phyloP scores from a whole-genome alignment of 2,888 invertebrate species.

The Leptarthrus brevirostris region DNA sequence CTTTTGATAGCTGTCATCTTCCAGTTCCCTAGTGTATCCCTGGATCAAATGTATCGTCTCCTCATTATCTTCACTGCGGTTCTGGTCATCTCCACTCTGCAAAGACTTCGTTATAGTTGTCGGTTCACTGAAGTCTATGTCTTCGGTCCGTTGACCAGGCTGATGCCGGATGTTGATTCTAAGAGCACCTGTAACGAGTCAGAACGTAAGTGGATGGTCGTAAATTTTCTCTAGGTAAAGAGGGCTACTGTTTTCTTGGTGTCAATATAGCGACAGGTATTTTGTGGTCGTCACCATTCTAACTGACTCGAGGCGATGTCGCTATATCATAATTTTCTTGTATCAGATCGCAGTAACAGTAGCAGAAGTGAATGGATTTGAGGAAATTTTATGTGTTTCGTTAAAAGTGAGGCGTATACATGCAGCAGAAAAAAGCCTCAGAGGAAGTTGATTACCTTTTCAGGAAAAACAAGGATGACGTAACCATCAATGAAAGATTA shows the following conservation, averaged over 20 bases:
- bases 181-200: slow-evolving; percentile 49
- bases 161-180: slow-evolving; percentile 52
- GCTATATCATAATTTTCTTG: slow-evolving; percentile 33
- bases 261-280: slow-evolving; percentile 11
- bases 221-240: slow-evolving; percentile 15
- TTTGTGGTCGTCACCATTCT: slow-evolving; percentile 25
- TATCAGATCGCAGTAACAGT: slow-evolving; percentile 29
- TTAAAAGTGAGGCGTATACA: neutral
- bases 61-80: slow-evolving; percentile 36
- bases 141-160: slow-evolving; percentile 51
- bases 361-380: neutral
- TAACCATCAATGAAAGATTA: neutral
- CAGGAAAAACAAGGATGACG: neutral
- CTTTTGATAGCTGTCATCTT: slow-evolving; percentile 60
- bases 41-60: slow-evolving; percentile 51
- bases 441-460: neutral
- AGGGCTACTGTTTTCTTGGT: slow-evolving; percentile 26
- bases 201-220: slow-evolving; percentile 33
- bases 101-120: slow-evolving; percentile 35
- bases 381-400: slow-evolving; percentile 20
- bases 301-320: slow-evolving; percentile 18
- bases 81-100: slow-evolving; percentile 32
- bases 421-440: neutral
- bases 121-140: slow-evolving; percentile 55
- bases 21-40: slow-evolving; percentile 60